These are phyloP conservation scores for Spheniscus mendiculus DNA, from an alignment of 2,113 vertebrate species.

Conservation along the genomic window DNA sequence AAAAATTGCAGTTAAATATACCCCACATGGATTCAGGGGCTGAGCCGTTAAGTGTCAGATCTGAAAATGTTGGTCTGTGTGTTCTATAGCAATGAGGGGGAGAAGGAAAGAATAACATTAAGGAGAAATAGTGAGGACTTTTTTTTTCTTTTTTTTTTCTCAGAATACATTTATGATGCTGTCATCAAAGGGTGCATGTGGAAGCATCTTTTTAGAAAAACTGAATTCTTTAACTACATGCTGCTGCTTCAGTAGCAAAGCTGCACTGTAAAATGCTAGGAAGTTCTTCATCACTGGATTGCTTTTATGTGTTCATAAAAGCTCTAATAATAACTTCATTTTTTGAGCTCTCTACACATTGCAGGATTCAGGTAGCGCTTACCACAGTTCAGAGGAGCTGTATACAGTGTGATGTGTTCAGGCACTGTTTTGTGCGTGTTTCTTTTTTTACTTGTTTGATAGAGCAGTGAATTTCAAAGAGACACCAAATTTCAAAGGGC, in stretches of 20 bases:
- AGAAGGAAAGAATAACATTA: background rate
- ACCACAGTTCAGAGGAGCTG: background rate
- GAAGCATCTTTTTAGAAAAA: background rate
- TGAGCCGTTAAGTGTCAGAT: background rate
- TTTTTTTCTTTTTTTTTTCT: background rate
- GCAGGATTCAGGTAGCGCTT: background rate
- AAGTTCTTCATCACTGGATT: background rate
- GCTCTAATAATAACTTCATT: background rate
- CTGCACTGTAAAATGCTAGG: background rate
- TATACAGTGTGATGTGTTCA: background rate
- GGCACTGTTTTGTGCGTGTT: background rate
- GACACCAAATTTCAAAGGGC: background rate
- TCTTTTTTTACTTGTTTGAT: background rate
- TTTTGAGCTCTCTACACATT: background rate
- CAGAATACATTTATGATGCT: background rate
- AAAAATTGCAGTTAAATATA: constrained; percentile 43
- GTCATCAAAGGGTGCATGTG: background rate
- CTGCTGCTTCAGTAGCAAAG: background rate
- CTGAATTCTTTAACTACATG: background rate
- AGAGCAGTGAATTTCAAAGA: background rate
- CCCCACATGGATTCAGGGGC: background rate
- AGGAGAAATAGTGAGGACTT: background rate
- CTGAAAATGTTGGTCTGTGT: background rate
- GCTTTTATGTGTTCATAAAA: constrained; percentile 26
- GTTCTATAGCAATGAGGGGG: background rate